Base-by-base conservation (phyloP, 2,113 vertebrate species). In the Erpornis zantholeuca region DNA sequence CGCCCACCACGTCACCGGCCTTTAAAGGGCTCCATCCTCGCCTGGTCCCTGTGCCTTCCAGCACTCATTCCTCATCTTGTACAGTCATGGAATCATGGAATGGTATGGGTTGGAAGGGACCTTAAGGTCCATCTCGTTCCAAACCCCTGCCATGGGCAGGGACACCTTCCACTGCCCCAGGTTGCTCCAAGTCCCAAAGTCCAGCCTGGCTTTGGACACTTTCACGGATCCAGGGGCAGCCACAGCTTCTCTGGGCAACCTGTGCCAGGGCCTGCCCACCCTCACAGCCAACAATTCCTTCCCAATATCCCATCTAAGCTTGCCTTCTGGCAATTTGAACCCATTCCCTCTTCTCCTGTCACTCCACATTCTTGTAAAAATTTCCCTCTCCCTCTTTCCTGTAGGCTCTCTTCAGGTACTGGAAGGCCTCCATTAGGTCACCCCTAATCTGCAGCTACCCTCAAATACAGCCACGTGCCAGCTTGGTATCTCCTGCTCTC, bases 121-220 rank as follows among this genome's bases (percentile, higher is more conserved):
- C 11, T 49, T 27, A 18, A 22, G 38, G 16, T 1, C 27, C 17
- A 16, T 28, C 25, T 28, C 2, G 0, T 49, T 83, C 29, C 25
- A 68, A 42, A 4, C 3, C 7, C 45, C 28, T 66, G 53, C 23
- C 45, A 45, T 14, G 12, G 35, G 20, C 38, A 60, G n/a, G 13
- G 45, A 47, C 45, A 54, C 11, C 3, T 54, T 5, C 38, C 78
- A 19, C 14, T 13, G 2, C 1, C 29, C 70, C 47, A n/a, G 28
- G 7, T 0, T 60, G 28, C 0, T 82, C 54, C 47, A 60, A 60
- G 5, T 11, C 61, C 15, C n/a, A n/a, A n/a, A 0, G 0, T 61
- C 54, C 78, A 76, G 0, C 29, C n/a, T 9, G 21, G 14, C 61
- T 35, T 76, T 47, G 40, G 35, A 14, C 25, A 49, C 4, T 83